These are phyloP conservation scores for Drosophila mimetica DNA, from an alignment of 2,888 invertebrate species.

Conservation along the genomic window DNA sequence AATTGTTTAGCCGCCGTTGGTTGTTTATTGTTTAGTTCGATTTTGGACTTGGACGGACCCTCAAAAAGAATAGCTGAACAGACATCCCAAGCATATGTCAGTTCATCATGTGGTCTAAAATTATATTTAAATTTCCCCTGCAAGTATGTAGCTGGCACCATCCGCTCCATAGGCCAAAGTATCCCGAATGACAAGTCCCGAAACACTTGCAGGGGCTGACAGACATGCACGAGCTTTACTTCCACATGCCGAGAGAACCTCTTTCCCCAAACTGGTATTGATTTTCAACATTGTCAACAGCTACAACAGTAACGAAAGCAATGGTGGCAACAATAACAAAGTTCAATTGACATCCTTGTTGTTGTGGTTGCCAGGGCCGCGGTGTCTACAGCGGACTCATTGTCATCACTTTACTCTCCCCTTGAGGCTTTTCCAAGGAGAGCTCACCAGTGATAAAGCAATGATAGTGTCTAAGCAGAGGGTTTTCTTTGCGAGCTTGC, in stretches of 20 bases:
- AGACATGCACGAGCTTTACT: not conserved
- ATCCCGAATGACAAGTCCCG: no score
- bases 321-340: conserved; percentile 10
- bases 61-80: not conserved
- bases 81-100: not conserved
- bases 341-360: not conserved
- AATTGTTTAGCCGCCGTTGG: conserved; percentile 53
- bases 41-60: not conserved
- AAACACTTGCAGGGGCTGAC: not conserved
- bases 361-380: not conserved
- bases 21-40: conserved; percentile 28
- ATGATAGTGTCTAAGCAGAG: no score
- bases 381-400: not conserved
- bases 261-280: conserved; percentile 45
- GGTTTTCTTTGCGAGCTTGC: not conserved
- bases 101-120: not conserved
- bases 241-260: not conserved
- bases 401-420: not conserved
- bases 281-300: conserved; percentile 45
- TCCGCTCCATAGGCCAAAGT: no score
- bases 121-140: not conserved
- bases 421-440: no score
- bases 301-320: conserved; percentile 5
- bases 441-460: no score
- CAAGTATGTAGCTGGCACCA: not conserved